Percentiles rank a stretch among this genome's conserved stretches.
Evolutionary conservation across 2,797 vertebrate genomes (phyloP).

Genomic region (Pipistrellus pygmaeus): DNA sequence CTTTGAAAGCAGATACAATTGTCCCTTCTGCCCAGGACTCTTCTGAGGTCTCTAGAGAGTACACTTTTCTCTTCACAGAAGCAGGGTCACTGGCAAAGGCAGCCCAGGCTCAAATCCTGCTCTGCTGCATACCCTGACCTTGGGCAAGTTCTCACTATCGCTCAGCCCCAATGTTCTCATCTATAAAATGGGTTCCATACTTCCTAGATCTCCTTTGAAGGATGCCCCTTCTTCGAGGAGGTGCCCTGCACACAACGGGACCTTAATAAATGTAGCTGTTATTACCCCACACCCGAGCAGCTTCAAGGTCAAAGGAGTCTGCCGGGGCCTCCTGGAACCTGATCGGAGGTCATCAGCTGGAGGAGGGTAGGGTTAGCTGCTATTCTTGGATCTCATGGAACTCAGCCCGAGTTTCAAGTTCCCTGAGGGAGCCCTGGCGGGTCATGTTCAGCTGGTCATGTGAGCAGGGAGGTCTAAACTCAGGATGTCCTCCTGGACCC

Average conservation of each 20-base stretch:
- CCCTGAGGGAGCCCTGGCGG: constrained; percentile 47
- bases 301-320: constrained; percentile 52
- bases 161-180: neutral
- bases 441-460: neutral
- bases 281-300: neutral
- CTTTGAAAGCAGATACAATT: neutral
- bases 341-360: neutral
- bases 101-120: neutral
- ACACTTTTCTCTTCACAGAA: neutral
- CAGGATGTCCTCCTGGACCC: constrained; percentile 42
- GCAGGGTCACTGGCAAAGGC: neutral
- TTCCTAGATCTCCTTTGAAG: neutral
- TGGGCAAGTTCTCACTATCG: neutral
- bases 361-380: constrained; percentile 48
- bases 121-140: neutral
- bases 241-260: neutral
- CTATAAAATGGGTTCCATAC: constrained; percentile 19
- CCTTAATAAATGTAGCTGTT: neutral
- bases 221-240: neutral
- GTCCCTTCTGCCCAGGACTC: neutral
- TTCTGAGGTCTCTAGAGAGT: neutral
- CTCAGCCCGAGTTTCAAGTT: constrained; percentile 68
- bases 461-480: constrained; percentile 44
- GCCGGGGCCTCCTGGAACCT: constrained; percentile 62
- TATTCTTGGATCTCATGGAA: constrained; percentile 72